Evolutionary conservation across 37 sponge, comb jelly and placozoan species (phyloP), one percentile per base, ranked within the genome.

Genomic region (Hormiphora californensis): DNA sequence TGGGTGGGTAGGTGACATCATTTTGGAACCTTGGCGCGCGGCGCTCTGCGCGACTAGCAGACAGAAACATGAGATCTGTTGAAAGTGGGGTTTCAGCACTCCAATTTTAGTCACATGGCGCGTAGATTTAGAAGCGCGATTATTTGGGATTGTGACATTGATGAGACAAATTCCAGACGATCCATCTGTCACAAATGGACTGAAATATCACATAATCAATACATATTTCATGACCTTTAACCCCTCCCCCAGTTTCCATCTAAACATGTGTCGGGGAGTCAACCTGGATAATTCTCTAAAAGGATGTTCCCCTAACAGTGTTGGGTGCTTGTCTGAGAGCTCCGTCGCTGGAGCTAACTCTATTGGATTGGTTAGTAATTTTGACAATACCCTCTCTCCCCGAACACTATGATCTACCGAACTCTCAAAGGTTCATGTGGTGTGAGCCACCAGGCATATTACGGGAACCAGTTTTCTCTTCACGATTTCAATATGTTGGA

Each of bases 301-400:
- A 4, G 68, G 68, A 1, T 67, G 68, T 32, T 28, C 68, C 34
- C 38, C 31, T 19, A 34, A 34, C 35, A 67, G 68, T 19, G 34
- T 67, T 4, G 68, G 38, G 1, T 67, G 68, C 19, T 19, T 67
- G 68, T 34, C 35, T 5, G 68, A 67, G 39, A 30, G 12, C 15
- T 30, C 38, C 32, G 37, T 67, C 7, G 21, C 34, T 4, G 37
- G 68, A 4, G 34, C 38, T 67, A 35, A 32, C 38, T 35, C 38
- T 67, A 21, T 67, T 9, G 68, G 68, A 36, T 39, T 67, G 4
- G 68, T 67, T 7, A 67, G 68, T 67, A 59, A 59, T 21, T n/a
- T n/a, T n/a, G 25, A 59, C 15, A 49, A 17, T 49, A 15, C 9
- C 53, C 53, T 15, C 9, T 17, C 15, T 49, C 12, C 12, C 15